Base-by-base conservation (phyloP, 2,113 vertebrate genomes). In the Potamarius usumacintae region DNA sequence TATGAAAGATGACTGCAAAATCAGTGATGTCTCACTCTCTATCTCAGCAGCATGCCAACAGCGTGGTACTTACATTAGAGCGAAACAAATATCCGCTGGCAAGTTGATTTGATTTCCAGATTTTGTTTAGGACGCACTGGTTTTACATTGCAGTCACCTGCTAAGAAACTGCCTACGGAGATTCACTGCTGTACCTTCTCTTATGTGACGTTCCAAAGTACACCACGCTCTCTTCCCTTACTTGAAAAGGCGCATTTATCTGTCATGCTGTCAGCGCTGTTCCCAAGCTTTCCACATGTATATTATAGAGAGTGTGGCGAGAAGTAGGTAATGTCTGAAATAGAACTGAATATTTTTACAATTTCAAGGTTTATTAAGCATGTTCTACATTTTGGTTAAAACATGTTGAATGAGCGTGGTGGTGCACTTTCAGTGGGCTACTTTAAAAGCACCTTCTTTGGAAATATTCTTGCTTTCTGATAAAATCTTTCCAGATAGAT, bases 131-230 rank as follows among this genome's bases (percentile, higher is more conserved):
- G 60, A 69, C 69, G 18, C 72, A 57, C 58, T 34, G 72, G 82
- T 83, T 88, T 86, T 83, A 88, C 67, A 48, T 83, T 77, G 63
- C 79, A 84, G 72, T 84, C 71, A 84, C 62, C 34, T 22, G 58
- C 9, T 86, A 48, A 74, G 60, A 76, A 90, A 85, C 77, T 63
- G 69, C 83, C 34, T 76, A 52, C 17, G 48, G 78, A 85, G 78
- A 67, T 65, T 85, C 67, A 42, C 48, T 50, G 60, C 82, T 42
- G 63, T 50, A n/a, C 71, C 76, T 71, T 67, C 71, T 88, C 87
- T 86, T 57, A 71, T 88, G 58, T 62, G 80, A 77, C 77, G 82
- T 90, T 85, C 52, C 77, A 85, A 90, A 90, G 89, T 88, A 85
- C 76, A 87, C 85, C 58, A 77, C 10, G 52, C 76, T 85, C 52